phyloP scores from a whole-genome alignment of 2,113 vertebrate genomes.

The Verasper variegatus region DNA sequence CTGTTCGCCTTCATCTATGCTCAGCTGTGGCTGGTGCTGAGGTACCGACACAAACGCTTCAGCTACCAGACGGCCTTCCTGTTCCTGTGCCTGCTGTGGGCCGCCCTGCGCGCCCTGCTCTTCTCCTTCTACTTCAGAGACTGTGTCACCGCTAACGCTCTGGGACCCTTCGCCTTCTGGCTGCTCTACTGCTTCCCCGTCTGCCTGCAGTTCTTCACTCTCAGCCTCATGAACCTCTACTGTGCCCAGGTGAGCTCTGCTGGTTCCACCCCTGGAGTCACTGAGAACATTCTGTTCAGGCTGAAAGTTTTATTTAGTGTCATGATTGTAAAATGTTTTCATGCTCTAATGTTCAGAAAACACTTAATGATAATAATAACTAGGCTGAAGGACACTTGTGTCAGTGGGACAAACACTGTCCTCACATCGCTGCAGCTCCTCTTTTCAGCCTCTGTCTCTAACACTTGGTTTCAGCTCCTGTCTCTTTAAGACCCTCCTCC shows the following conservation, averaged over 20 bases:
- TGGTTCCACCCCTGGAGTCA: too few species aligned
- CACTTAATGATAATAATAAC: too few species aligned
- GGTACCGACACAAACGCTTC: slow-evolving; percentile 92
- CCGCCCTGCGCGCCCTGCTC: slow-evolving; percentile 91
- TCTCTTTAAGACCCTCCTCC: too few species aligned
- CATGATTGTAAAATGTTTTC: too few species aligned
- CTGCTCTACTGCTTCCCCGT: slow-evolving; percentile 96
- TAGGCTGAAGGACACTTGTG: too few species aligned
- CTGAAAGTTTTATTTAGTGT: too few species aligned
- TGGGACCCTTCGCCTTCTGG: slow-evolving; percentile 93
- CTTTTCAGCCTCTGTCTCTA: too few species aligned
- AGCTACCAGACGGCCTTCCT: slow-evolving; percentile 96
- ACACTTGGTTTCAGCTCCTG: too few species aligned
- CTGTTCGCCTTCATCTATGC: slow-evolving; percentile 92
- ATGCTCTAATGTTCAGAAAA: too few species aligned
- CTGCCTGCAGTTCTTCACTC: slow-evolving; percentile 96
- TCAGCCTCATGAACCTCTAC: slow-evolving; percentile 96
- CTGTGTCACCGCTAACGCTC: slow-evolving; percentile 89
- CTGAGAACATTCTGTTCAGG: too few species aligned
- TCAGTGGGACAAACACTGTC: too few species aligned
- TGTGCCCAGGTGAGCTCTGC: slow-evolving; percentile 89
- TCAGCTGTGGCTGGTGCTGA: slow-evolving; percentile 94
- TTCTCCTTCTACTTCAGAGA: slow-evolving; percentile 97
- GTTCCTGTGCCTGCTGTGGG: slow-evolving; percentile 95
- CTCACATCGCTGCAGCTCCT: too few species aligned